These are phyloP conservation scores for Reinhardtius hippoglossoides DNA, from an alignment of 2,113 vertebrate genomes.

Conservation along the genomic window DNA sequence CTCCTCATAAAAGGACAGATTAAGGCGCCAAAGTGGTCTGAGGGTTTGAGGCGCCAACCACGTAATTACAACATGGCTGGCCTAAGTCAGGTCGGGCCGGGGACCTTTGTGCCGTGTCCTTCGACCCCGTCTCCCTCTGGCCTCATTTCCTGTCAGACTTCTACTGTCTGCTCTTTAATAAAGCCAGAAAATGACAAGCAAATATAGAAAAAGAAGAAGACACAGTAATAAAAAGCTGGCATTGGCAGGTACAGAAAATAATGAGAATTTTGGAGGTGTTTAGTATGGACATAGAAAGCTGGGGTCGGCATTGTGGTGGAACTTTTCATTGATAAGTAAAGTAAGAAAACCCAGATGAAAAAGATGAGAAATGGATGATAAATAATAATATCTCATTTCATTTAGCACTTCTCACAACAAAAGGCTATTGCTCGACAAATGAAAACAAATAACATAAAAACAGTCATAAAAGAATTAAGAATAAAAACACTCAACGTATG, in stretches of 20 bases:
- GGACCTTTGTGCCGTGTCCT: neutral
- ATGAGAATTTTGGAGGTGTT: neutral
- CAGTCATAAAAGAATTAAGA: too few relatives aligned
- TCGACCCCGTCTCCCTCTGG: neutral
- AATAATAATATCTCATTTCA: neutral
- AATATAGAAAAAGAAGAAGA: neutral
- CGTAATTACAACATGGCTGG: neutral
- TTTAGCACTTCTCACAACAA: too few relatives aligned
- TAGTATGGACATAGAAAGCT: neutral
- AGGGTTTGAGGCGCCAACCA: neutral
- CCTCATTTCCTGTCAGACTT: constrained; percentile 3
- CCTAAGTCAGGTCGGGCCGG: neutral
- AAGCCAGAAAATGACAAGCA: neutral
- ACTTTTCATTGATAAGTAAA: too few relatives aligned
- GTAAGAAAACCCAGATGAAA: too few relatives aligned
- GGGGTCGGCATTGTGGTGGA: too few relatives aligned
- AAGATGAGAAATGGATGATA: neutral
- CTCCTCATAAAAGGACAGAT: constrained; percentile 2
- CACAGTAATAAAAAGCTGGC: neutral
- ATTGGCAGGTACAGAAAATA: neutral
- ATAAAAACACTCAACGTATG: too few relatives aligned
- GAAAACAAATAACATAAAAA: too few relatives aligned
- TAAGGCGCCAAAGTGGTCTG: neutral
- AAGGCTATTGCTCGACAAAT: too few relatives aligned
- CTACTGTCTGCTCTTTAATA: neutral